Evolutionary conservation across 2,113 vertebrate genomes (phyloP), one percentile per base, ranked within the genome.

Genomic region (Megaceryle torquata): DNA sequence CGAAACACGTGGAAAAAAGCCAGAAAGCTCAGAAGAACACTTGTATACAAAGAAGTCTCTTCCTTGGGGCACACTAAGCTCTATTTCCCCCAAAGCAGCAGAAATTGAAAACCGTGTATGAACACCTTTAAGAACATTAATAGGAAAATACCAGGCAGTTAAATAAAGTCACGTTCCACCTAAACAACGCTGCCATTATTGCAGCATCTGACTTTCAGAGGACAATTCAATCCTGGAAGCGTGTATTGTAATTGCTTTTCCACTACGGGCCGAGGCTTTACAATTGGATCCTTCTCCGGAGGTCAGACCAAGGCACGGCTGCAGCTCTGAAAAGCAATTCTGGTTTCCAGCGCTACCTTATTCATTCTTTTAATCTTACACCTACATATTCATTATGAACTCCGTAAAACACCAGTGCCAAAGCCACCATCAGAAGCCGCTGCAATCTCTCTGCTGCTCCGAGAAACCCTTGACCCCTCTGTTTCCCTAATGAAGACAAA

Each of bases 331-430:
- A 88, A 95, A 93, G 88, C 92, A 86, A 78, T 91, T 83, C 83
- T 71, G 64, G 35, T 91, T 10, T 88, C 84, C 82, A 57, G 69
- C 22, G 3, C 25, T 85, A 63, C 92, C 63, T 93, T 78, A 82
- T 94, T 96, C 96, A 94, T 96, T 82, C 93, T 95, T 96, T 94
- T 89, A 95, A 96, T 97, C 96, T 95, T 78, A 96, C 91, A 91
- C 93, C 97, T 97, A 96, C 95, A 68, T 92, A 86, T 97, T 94
- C 91, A 95, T 93, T 51, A 91, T 26, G 16, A 95, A 24, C 82
- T 89, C 77, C 3, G 15, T 20, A 54, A 67, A 88, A 90, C 8
- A 26, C 15, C 88, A 7, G 28, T 18, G 88, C 85, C 93, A 94
- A 69, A 95, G 48, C 84, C 57, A 44, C 75, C 81, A 67, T 29